Base-by-base conservation (phyloP, 2,113 vertebrate species). In the Ivindomyrus marchei region DNA sequence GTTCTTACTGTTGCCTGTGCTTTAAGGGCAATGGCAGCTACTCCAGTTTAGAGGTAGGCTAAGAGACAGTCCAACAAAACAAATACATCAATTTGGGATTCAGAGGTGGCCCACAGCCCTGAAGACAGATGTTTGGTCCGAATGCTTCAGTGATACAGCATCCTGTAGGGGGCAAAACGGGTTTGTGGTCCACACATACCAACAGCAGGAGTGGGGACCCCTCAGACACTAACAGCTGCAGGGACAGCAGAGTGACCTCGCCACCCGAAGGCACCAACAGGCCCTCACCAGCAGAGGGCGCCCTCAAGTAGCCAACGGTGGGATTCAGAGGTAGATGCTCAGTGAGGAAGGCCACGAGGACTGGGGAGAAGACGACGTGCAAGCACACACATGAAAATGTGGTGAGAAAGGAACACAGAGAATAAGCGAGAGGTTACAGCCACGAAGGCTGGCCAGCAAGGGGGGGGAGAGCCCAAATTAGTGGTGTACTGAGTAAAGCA, bases 261-360 rank as follows among this genome's bases (percentile, higher is more conserved):
- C 31, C 74, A 36, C 74, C 31, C 0, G 74, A 80, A 80, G 36
- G 74, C 31, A 39, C 74, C 74, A 77, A 39, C 31, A 19, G 70
- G 31, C 36, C 66, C 11, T 77, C 36, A 19, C 70, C 27, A 77
- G 4, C 70, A 77, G 31, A 19, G 36, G 74, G 74, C 36, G 74
- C 74, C 5, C 74, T 39, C 74, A 19, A 19, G 74, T 80, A 42
- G 74, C 74, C 36, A 80, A 42, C 13, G 13, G 74, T 80, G 74
- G 74, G 74, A 80, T 42, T 42, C 74, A 80, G 74, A 80, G 74
- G 74, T 80, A 80, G 74, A 80, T 80, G 74, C 74, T 39, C 74
- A 80, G 15, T 39, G 36, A 80, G 74, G 74, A 80, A 80, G 74
- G 74, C 74, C 74, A 80, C 74, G 6, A 80, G 74, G 36, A 80